phyloP scores from a whole-genome alignment of 2,113 vertebrate genomes.

The Aplodontia rufa region DNA sequence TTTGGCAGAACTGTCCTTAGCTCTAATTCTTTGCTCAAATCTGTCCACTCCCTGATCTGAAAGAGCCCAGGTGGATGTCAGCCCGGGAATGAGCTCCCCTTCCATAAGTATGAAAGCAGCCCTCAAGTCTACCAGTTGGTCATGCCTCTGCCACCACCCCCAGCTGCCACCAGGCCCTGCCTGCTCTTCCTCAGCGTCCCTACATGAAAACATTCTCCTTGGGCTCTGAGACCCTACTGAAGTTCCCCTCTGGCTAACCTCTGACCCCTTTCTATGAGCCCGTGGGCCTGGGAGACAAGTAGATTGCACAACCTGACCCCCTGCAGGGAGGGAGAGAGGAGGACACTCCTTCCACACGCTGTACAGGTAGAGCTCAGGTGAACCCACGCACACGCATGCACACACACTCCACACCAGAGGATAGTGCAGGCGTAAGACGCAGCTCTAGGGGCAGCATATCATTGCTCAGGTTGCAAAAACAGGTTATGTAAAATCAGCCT shows the following conservation, averaged over 20 bases:
- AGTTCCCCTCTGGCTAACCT: not conserved
- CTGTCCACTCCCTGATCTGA: not conserved
- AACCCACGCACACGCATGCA: not conserved
- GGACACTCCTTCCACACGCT: not conserved
- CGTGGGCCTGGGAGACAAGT: constrained; percentile 31
- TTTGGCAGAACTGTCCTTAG: not conserved
- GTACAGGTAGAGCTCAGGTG: fast-evolving
- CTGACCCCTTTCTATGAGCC: not conserved
- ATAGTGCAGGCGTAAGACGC: not conserved
- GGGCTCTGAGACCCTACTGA: not conserved
- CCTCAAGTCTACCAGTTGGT: not conserved
- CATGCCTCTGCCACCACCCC: not conserved
- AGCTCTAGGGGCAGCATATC: fast-evolving
- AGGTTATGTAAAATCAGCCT: not conserved
- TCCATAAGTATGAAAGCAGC: fast-evolving
- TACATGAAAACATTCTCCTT: not conserved
- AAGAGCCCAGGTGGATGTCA: not conserved
- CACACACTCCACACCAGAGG: fast-evolving
- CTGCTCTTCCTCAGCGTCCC: not conserved
- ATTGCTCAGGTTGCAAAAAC: not conserved
- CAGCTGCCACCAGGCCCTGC: not conserved
- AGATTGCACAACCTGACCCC: constrained; percentile 16
- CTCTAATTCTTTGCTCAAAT: not conserved
- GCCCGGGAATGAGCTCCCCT: not conserved
- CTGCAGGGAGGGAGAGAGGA: constrained; percentile 6